phyloP scores from a whole-genome alignment of 2,797 vertebrate genomes.

The Aeoliscus strigatus region DNA sequence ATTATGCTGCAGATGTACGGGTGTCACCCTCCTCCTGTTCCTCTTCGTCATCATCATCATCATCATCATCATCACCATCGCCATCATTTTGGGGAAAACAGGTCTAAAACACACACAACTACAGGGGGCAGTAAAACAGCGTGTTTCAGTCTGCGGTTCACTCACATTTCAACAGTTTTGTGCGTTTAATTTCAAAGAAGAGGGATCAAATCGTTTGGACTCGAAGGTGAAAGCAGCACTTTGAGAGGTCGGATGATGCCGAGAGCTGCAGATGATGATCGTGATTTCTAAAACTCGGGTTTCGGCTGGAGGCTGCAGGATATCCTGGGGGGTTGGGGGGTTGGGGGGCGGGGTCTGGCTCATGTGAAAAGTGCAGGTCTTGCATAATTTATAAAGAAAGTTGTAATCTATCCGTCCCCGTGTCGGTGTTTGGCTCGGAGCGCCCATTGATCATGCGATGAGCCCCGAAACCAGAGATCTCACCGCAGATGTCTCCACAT shows the following conservation, averaged over 20 bases:
- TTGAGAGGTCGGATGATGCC: not conserved
- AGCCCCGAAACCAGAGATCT: constrained; percentile 39
- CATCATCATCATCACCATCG: no score
- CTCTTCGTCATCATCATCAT: no score
- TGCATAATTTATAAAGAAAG: constrained; percentile 66
- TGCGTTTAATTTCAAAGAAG: not conserved
- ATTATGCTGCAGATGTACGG: no score
- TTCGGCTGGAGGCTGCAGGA: constrained; percentile 15
- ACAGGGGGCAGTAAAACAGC: not conserved
- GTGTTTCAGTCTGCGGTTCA: not conserved
- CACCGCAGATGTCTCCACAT: constrained; percentile 22
- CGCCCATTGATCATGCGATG: constrained; percentile 53
- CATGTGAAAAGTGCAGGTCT: constrained; percentile 57
- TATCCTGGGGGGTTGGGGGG: no score
- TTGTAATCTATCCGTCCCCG: constrained; percentile 58
- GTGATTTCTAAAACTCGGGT: constrained; percentile 28
- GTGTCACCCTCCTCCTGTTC: no score
- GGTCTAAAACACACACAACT: not conserved
- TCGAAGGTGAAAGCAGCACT: not conserved
- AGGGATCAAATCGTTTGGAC: not conserved
- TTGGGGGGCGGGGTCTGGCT: constrained; percentile 32
- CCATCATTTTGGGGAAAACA: no score
- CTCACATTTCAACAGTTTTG: not conserved
- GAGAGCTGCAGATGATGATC: constrained; percentile 5
- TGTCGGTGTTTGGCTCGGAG: constrained; percentile 51